Conservation (phyloP, 2,888 invertebrate genomes). For the Smittia sp. region DNA sequence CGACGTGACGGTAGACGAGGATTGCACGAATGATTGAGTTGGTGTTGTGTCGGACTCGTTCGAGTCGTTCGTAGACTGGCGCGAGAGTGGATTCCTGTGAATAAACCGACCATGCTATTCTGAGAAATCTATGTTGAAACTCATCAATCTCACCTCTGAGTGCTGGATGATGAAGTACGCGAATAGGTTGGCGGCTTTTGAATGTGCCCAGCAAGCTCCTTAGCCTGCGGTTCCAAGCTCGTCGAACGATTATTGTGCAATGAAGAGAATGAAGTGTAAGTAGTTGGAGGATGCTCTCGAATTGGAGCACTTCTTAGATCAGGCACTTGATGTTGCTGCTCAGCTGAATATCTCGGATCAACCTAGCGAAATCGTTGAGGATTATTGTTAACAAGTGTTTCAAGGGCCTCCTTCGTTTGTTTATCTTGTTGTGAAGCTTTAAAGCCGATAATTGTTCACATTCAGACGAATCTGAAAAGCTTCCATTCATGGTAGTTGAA, state of each 20-base stretch:
- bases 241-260: conserved; percentile 55
- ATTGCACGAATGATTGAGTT: conserved; percentile 50
- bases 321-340: conserved; percentile 60
- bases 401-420: background rate
- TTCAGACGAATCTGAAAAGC: too few relatives aligned
- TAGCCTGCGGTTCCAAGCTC: conserved; percentile 58
- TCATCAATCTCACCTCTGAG: conserved; percentile 43
- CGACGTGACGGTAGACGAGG: conserved; percentile 50
- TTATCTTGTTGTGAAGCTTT: background rate
- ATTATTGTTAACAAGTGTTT: background rate
- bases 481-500: too few relatives aligned
- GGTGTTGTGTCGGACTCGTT: conserved; percentile 63
- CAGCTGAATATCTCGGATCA: conserved; percentile 57
- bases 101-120: conserved; percentile 12
- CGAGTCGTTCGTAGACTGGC: conserved; percentile 67
- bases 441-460: too few relatives aligned
- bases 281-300: conserved; percentile 47
- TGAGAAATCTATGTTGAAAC: background rate
- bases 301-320: conserved; percentile 52
- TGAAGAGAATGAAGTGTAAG: conserved; percentile 50
- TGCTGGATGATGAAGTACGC: conserved; percentile 49
- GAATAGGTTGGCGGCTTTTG: conserved; percentile 54
- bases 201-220: conserved; percentile 69
- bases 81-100: conserved; percentile 53
- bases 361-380: background rate